Evolutionary conservation across 2,113 vertebrate genomes (phyloP).

Genomic region (Balaenoptera acutorostrata): DNA sequence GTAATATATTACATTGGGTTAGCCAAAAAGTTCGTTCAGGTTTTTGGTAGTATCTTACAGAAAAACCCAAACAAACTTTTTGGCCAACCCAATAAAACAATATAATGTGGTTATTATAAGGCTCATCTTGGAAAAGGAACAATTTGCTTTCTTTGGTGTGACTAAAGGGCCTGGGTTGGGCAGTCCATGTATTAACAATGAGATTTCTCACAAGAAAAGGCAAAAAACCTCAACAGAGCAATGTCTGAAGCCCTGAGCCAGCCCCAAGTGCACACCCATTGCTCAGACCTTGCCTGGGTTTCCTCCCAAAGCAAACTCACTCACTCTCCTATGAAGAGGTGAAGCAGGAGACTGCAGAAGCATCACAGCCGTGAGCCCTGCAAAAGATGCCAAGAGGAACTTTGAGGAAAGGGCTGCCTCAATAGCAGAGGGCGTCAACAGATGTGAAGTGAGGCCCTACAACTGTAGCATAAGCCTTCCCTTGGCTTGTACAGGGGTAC

Average conservation of each 20-base stretch:
- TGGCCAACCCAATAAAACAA: no score
- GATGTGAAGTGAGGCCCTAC: not conserved
- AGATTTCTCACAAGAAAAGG: not conserved
- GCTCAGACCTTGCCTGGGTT: not conserved
- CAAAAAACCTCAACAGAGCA: not conserved
- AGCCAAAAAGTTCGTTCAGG: no score
- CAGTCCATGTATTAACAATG: not conserved
- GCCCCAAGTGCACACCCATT: not conserved
- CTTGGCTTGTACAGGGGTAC: not conserved
- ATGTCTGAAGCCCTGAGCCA: not conserved
- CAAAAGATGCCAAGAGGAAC: not conserved
- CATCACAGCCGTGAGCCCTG: not conserved
- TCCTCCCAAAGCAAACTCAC: not conserved
- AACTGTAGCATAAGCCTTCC: not conserved
- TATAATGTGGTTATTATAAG: not conserved
- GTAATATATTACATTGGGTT: not conserved
- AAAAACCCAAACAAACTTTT: no score
- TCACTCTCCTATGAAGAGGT: not conserved
- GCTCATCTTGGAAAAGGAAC: not conserved
- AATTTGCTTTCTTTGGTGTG: slow-evolving; percentile 3
- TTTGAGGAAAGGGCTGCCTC: not conserved
- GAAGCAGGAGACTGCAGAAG: not conserved
- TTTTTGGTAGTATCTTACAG: no score
- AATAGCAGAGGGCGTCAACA: not conserved
- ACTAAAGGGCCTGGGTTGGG: not conserved